Evolutionary conservation across 2,113 vertebrate species (phyloP).

Genomic region (Upupa epops): DNA sequence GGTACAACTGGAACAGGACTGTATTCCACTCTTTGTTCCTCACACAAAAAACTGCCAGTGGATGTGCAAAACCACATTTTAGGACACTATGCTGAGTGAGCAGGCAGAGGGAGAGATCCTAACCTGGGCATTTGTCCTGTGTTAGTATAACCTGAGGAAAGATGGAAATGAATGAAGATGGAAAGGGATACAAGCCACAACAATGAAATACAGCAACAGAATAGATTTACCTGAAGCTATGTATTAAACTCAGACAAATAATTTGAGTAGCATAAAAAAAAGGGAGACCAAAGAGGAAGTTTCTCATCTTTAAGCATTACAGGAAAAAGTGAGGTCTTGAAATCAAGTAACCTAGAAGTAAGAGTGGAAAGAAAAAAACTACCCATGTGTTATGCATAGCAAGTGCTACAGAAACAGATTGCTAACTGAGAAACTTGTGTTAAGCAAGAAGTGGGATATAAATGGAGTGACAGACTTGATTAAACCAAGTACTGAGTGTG

Average conservation of each 20-base stretch:
- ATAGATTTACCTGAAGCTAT: neutral
- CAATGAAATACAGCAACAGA: neutral
- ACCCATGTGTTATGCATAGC: constrained; percentile 35
- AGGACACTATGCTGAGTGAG: neutral
- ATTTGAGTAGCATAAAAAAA: neutral
- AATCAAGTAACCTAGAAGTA: neutral
- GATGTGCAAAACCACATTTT: neutral
- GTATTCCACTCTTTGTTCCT: neutral
- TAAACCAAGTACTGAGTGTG: constrained; percentile 67
- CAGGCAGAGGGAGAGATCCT: neutral
- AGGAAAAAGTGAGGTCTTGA: constrained; percentile 9
- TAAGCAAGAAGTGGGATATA: constrained; percentile 44
- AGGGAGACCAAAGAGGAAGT: neutral
- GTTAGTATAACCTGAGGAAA: neutral
- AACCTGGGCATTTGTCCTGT: neutral
- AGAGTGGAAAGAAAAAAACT: constrained; percentile 33
- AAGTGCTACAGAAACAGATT: constrained; percentile 58
- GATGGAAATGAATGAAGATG: neutral
- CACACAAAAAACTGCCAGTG: neutral
- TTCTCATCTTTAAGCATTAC: neutral
- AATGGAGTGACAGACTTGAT: constrained; percentile 71
- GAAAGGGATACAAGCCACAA: neutral
- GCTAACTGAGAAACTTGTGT: constrained; percentile 45
- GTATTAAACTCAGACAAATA: neutral
- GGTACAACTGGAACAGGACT: neutral